Base-by-base conservation (phyloP, 2,888 invertebrate genomes). In the Parochlus steinenii region DNA sequence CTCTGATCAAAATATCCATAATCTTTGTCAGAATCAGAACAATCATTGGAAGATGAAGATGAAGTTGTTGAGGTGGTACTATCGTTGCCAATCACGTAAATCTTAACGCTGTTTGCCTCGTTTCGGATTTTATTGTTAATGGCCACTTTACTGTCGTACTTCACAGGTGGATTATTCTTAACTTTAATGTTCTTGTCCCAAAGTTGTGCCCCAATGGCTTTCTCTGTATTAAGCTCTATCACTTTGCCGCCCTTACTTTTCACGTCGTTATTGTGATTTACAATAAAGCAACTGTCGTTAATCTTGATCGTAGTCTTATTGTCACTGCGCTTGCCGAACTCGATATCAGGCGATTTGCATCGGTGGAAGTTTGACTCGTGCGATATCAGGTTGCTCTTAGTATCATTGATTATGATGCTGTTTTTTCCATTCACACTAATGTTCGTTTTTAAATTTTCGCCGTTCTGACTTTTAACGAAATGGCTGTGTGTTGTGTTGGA, bases 1-100 rank as follows among this genome's bases (percentile, higher is more conserved):
- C 36, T 30, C 5, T 29, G 37, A 33, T 42, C 40, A 31, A 39
- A 41, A 27, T 42, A 40, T n/a, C 38, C 36, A 31, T 39, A 37
- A 28, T 44, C 43, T 29, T 40, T 38, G 16, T 43, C 42, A 2
- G 42, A 44, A 28, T 42, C 42, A 10, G 41, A 38, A 20, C 39
- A 36, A 12, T 44, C 39, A 15, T 30, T 31, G n/a, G 40, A 35
- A 15, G 31, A 27, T 15, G 26, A 26, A 12, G 34, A 20, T 4
- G 31, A 12, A n/a, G 36, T 19, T 10, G 22, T n/a, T 3, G 28
- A 41, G 5, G 30, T 8, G 6, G 42, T 24, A 20, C 34, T 42
- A 11, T 33, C 33, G 20, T 18, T 33, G 25, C 33, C 33, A 6
- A 33, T 26, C 5, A 36, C 36, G 14, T 36, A 36, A 16, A 36